Conservation (phyloP, 2,888 invertebrate genomes). For the Andrena flavipes region DNA sequence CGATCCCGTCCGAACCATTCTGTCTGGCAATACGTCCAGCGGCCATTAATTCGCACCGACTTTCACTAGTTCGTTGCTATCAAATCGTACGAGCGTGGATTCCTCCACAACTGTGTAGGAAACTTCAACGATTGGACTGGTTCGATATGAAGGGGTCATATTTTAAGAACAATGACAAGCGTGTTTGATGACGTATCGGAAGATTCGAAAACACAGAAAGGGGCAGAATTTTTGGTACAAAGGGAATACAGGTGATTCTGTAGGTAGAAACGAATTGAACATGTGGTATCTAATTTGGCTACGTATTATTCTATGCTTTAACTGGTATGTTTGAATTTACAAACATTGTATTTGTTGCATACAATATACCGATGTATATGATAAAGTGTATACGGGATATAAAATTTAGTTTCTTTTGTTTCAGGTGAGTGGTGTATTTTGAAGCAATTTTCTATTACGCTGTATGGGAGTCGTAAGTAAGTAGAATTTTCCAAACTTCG, state of each 20-base stretch:
- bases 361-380: not conserved
- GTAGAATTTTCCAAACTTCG: conserved; percentile 26
- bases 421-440: conserved; percentile 75
- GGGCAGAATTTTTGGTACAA: too few relatives aligned
- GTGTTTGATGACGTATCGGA: too few relatives aligned
- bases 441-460: conserved; percentile 40
- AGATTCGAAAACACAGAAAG: too few relatives aligned
- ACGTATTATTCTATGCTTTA: too few relatives aligned
- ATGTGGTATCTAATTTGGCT: too few relatives aligned
- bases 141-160: too few relatives aligned
- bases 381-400: not conserved
- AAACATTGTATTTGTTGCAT: too few relatives aligned
- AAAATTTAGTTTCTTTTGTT: conserved; percentile 64
- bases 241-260: too few relatives aligned
- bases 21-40: conserved; percentile 63
- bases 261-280: too few relatives aligned
- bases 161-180: too few relatives aligned
- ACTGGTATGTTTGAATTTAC: too few relatives aligned
- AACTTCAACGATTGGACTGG: too few relatives aligned
- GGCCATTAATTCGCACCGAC: conserved; percentile 67
- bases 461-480: conserved; percentile 49
- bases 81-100: conserved; percentile 25
- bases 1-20: conserved; percentile 69
- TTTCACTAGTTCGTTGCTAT: conserved; percentile 55
- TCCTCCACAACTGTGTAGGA: not conserved